A percentile compares a stretch with the other conserved stretches of the same genome.
Evolutionary conservation across 2,888 invertebrate species (phyloP).

Genomic region (Beris chalybata): DNA sequence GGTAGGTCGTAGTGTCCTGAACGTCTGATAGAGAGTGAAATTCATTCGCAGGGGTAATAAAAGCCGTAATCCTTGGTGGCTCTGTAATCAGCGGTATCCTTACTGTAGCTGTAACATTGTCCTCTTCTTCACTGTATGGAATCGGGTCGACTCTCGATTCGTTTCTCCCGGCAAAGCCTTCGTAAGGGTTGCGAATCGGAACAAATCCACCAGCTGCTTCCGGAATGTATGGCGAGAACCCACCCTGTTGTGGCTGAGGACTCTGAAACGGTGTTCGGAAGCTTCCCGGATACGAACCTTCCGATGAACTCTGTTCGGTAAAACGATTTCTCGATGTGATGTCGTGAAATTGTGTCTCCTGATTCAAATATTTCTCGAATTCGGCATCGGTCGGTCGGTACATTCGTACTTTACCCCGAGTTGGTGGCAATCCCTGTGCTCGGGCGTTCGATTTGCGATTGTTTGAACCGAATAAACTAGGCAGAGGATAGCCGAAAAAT

Average conservation of each 20-base stretch:
- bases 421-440: background rate
- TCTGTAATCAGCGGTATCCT: conserved; percentile 12
- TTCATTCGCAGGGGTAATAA: background rate
- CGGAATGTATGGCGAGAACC: conserved; percentile 76
- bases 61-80: background rate
- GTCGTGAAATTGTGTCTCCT: conserved; percentile 44
- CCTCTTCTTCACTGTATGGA: conserved; percentile 44
- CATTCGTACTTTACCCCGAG: conserved; percentile 52
- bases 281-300: conserved; percentile 46
- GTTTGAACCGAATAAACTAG: conserved; percentile 65
- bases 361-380: conserved; percentile 52
- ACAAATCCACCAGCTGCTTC: conserved; percentile 71
- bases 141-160: conserved; percentile 12
- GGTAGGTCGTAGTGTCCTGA: background rate
- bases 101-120: background rate
- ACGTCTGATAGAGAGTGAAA: background rate
- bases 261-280: conserved; percentile 49
- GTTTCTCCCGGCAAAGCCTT: conserved; percentile 36
- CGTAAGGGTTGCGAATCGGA: conserved; percentile 63
- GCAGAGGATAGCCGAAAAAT: conserved; percentile 82
- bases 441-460: conserved; percentile 50
- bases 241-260: conserved; percentile 68
- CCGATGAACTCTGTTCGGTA: conserved; percentile 47
- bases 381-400: conserved; percentile 52
- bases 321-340: conserved; percentile 45